Conservation (phyloP, 2,113 vertebrate species). For the Oryzias curvinotus region DNA sequence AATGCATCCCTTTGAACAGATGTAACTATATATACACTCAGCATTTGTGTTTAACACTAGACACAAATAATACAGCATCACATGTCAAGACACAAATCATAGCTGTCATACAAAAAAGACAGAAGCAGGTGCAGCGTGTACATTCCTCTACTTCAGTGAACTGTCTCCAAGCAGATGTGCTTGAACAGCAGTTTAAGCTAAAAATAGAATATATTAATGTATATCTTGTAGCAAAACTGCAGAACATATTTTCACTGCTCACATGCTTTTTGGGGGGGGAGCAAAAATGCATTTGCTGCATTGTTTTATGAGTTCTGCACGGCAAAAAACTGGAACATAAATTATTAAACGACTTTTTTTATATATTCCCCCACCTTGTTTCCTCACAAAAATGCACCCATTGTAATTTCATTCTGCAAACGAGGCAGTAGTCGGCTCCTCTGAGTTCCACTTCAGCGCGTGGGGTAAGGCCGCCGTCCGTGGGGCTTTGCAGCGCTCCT, state of each 20-base stretch:
- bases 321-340: conserved; percentile 56
- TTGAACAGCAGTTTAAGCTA: conserved; percentile 20
- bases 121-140: not conserved
- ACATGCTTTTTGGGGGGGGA: conserved; percentile 51
- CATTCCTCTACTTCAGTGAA: not conserved
- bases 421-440: conserved; percentile 4
- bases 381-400: conserved; percentile 13
- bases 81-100: no score
- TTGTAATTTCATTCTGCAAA: conserved; percentile 37
- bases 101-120: not conserved
- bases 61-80: no score
- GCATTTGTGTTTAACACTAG: no score
- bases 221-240: conserved; percentile 34
- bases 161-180: not conserved
- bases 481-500: conserved; percentile 18
- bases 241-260: conserved; percentile 19
- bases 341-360: conserved; percentile 51
- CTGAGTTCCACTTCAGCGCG: conserved; percentile 14
- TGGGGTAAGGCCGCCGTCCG: conserved; percentile 25
- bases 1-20: no score
- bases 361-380: not conserved
- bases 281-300: conserved; percentile 29
- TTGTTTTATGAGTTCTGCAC: conserved; percentile 34
- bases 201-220: conserved; percentile 33
- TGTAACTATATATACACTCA: no score